Evolutionary conservation across 2,113 vertebrate species (phyloP), one percentile per base, ranked within the genome.

Genomic region (Apistogramma diplotaenia): DNA sequence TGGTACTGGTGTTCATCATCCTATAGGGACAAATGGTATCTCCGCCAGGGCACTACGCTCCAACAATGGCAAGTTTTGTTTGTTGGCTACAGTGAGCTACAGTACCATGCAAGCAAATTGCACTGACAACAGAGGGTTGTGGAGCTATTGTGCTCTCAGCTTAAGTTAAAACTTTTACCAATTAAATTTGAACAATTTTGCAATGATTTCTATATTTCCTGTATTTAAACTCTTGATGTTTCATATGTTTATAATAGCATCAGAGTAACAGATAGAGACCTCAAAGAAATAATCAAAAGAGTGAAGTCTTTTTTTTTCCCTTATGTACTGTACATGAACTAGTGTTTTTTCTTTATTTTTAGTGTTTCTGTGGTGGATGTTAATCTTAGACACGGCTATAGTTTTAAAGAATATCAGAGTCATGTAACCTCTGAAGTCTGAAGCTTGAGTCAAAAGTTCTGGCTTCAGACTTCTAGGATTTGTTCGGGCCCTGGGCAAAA

Each of bases 21-120:
- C 94, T 1, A 92, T 94, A 11, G 94, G 95, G 43, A 94, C 93
- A 55, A 95, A 96, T 4, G 95, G 95, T 65, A 95, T 96, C 78
- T 91, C 95, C 0, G 93, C 89, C 74, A 88, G 93, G 43, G 80
- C 91, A 0, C 91, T 95, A 19, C 94, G 94, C 80, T 92, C 94
- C 89, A 95, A 93, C 89, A 95, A 93, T 0, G 95, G 95, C 95
- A 78, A 93, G 95, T 81, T 35, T 43, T 21, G 43, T 0, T 65
- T 65, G 43, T 65, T 65, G 37, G 46, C 67, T 27, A 23, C 4
- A 27, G 19, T 67, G 37, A 67, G 15, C 46, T 46, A n/a, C n/a
- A n/a, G n/a, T n/a, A 51, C 8, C 33, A 58, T 62, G n/a, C 67
- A 18, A 40, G 21, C 35, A 33, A 65, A 76, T 60, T 67, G 25